Conservation (phyloP, 2,113 vertebrate genomes). For the Pagrus major region DNA sequence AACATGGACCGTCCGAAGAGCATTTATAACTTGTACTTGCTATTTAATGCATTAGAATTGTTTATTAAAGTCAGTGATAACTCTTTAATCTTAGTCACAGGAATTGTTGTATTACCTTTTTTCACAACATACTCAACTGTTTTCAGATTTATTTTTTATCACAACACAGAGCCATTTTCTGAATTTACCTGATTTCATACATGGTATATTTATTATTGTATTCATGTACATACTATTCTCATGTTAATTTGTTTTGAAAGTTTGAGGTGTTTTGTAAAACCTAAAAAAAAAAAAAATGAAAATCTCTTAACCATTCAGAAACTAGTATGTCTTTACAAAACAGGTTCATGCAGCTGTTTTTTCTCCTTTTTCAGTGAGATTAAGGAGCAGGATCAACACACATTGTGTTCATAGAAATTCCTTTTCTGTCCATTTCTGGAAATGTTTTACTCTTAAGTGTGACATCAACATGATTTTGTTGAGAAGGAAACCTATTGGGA, state of each 20-base stretch:
- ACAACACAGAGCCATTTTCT: constrained; percentile 52
- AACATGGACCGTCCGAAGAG: constrained; percentile 28
- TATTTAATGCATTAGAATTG: constrained; percentile 21
- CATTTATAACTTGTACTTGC: constrained; percentile 30
- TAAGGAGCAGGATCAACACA: constrained; percentile 67
- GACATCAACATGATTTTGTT: constrained; percentile 5
- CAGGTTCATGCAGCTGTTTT: constrained; percentile 65
- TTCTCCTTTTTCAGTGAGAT: constrained; percentile 42
- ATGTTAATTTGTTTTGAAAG: constrained; percentile 49
- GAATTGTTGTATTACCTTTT: constrained; percentile 31
- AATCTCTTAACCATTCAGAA: constrained; percentile 78
- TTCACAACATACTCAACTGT: constrained; percentile 25
- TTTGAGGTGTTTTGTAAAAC: constrained; percentile 70
- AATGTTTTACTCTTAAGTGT: constrained; percentile 49
- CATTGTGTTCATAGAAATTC: constrained; percentile 63
- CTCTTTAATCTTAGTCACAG: constrained; percentile 1
- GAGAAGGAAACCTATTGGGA: constrained; percentile 48
- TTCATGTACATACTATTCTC: constrained; percentile 74
- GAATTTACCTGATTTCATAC: constrained; percentile 44
- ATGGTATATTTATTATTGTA: constrained; percentile 59
- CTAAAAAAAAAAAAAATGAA: constrained; percentile 56
- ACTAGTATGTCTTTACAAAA: constrained; percentile 78
- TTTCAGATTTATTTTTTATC: constrained; percentile 11
- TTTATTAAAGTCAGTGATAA: constrained; percentile 37
- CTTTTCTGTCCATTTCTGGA: constrained; percentile 56